Evolutionary conservation across 2,888 invertebrate genomes (phyloP).

Genomic region (Heteromyza rotundicornis): DNA sequence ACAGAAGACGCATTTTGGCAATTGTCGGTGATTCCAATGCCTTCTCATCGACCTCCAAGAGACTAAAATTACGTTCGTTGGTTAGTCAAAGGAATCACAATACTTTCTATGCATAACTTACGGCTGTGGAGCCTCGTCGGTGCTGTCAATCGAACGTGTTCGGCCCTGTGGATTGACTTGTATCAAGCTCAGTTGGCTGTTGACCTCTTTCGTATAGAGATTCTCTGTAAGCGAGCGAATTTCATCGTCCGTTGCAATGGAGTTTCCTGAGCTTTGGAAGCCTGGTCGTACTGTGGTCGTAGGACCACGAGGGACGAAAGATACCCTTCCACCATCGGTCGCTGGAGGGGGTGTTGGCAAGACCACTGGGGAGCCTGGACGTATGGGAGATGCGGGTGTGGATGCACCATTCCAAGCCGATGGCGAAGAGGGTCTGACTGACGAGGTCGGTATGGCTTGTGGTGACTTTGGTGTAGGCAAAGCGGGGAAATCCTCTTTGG

Average conservation of each 20-base stretch:
- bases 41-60: constrained; percentile 70
- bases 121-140: constrained; percentile 78
- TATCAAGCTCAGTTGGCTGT: constrained; percentile 75
- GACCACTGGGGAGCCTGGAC: constrained; percentile 6
- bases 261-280: constrained; percentile 58
- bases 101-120: constrained; percentile 66
- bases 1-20: constrained; percentile 73
- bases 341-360: constrained; percentile 16
- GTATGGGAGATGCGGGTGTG: neutral
- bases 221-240: constrained; percentile 74
- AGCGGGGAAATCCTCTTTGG: constrained; percentile 53
- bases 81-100: no score
- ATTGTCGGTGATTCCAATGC: constrained; percentile 70
- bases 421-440: constrained; percentile 33
- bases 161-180: constrained; percentile 77
- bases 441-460: constrained; percentile 21
- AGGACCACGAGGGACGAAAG: constrained; percentile 47
- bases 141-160: constrained; percentile 72
- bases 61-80: constrained; percentile 62
- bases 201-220: constrained; percentile 73
- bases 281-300: constrained; percentile 51
- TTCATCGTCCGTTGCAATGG: constrained; percentile 69
- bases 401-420: constrained; percentile 39
- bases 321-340: constrained; percentile 35
- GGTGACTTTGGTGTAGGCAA: constrained; percentile 47